Evolutionary conservation across 2,113 vertebrate species (phyloP).

Genomic region (Syrrhaptes paradoxus): DNA sequence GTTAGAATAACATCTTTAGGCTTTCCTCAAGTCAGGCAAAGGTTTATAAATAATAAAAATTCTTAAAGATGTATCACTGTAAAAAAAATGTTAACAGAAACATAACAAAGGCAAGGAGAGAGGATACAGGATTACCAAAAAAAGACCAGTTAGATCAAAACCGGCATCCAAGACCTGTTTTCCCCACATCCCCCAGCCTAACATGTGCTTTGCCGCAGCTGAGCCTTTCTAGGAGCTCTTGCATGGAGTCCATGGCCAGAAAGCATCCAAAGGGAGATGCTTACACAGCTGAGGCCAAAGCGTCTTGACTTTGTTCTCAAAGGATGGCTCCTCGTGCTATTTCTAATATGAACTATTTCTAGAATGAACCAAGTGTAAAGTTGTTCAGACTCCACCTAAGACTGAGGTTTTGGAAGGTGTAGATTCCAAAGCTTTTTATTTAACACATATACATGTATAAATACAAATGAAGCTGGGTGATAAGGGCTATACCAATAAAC

Average conservation of each 20-base stretch:
- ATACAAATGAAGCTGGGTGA: neutral
- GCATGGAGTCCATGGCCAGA: neutral
- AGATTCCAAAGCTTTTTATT: neutral
- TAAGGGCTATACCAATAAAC: neutral
- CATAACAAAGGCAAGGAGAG: neutral
- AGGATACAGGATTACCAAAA: neutral
- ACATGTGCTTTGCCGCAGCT: neutral
- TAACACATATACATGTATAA: neutral
- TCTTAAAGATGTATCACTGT: neutral
- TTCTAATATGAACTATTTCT: neutral
- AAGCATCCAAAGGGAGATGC: neutral
- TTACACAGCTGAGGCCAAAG: neutral
- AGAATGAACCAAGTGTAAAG: neutral
- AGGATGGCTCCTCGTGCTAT: neutral
- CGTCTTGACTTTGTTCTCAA: neutral
- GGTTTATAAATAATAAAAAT: neutral
- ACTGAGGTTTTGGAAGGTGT: neutral
- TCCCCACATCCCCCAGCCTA: neutral
- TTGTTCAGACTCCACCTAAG: neutral
- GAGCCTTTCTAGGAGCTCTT: neutral
- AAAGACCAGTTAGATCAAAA: neutral
- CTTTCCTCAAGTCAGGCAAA: rapidly evolving
- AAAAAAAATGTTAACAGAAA: neutral
- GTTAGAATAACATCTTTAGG: neutral
- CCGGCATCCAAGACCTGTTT: neutral